These are phyloP conservation scores for Nettapus auritus DNA, from an alignment of 2,113 vertebrate species.

Conservation along the genomic window DNA sequence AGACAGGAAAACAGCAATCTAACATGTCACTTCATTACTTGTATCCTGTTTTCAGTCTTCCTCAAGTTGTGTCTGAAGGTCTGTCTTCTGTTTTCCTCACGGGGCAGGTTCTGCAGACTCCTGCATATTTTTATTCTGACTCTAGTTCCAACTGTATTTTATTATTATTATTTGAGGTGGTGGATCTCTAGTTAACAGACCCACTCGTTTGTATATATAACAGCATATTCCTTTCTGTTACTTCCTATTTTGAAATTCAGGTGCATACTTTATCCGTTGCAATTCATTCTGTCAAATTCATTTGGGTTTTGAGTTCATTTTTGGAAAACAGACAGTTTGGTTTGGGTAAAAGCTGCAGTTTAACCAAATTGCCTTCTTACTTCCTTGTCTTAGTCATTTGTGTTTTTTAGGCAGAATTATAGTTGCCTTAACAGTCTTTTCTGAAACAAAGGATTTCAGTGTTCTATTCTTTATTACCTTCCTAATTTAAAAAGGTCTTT, in stretches of 20 bases:
- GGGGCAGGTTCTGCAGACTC: neutral
- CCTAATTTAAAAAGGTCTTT: neutral
- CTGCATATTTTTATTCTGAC: neutral
- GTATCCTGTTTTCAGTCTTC: neutral
- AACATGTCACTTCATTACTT: rapidly evolving
- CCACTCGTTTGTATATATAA: too few species aligned
- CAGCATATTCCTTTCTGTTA: rapidly evolving
- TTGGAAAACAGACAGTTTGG: neutral
- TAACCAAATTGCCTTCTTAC: neutral
- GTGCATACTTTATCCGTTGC: rapidly evolving
- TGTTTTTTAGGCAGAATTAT: neutral
- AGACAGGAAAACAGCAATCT: neutral
- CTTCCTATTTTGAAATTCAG: neutral
- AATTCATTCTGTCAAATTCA: neutral
- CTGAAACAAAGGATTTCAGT: neutral
- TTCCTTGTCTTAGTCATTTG: neutral
- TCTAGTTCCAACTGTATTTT: neutral
- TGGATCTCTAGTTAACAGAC: neutral
- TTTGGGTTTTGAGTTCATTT: neutral
- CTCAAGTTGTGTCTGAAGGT: rapidly evolving
- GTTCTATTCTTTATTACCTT: neutral
- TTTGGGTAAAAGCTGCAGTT: neutral
- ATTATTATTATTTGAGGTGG: neutral
- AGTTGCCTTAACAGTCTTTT: neutral
- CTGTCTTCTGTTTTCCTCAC: neutral